phyloP scores from a whole-genome alignment of 2,888 invertebrate species.

The Drosophila meridionalis region DNA sequence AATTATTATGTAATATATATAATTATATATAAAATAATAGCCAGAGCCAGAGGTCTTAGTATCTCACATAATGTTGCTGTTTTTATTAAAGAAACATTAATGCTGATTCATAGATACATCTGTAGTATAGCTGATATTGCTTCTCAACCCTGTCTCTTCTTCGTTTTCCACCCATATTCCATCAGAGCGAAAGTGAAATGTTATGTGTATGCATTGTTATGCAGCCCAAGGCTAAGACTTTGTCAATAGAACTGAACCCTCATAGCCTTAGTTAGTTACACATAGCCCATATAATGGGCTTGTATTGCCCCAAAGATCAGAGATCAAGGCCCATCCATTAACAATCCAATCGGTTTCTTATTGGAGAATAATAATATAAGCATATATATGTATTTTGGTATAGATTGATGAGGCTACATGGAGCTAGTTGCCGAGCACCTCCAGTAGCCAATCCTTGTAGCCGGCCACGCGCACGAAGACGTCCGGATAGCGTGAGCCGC shows the following conservation, averaged over 20 bases:
- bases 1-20: no score
- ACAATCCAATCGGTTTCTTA: no score
- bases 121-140: not conserved
- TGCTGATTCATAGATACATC: not conserved
- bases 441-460: conserved; percentile 63
- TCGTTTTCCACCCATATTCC: not conserved
- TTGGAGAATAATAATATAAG: not conserved
- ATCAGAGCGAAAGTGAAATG: not conserved
- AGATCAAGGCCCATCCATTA: not conserved
- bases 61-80: not conserved
- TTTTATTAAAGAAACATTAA: not conserved
- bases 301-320: not conserved
- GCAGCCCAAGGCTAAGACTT: no score
- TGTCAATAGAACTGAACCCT: no score
- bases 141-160: not conserved
- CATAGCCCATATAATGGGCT: not conserved
- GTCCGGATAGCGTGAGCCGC: conserved; percentile 81
- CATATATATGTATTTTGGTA: conserved; percentile 6
- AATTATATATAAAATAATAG: no score
- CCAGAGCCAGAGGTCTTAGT: not conserved
- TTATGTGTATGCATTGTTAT: not conserved
- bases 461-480: conserved; percentile 66
- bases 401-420: not conserved
- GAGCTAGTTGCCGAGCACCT: conserved; percentile 48
- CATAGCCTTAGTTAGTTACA: no score